Percentiles rank a stretch among this genome's conserved stretches.
These are phyloP conservation scores for Eutolmus rufibarbis DNA, from an alignment of 2,888 invertebrate genomes.

Conservation along the genomic window DNA sequence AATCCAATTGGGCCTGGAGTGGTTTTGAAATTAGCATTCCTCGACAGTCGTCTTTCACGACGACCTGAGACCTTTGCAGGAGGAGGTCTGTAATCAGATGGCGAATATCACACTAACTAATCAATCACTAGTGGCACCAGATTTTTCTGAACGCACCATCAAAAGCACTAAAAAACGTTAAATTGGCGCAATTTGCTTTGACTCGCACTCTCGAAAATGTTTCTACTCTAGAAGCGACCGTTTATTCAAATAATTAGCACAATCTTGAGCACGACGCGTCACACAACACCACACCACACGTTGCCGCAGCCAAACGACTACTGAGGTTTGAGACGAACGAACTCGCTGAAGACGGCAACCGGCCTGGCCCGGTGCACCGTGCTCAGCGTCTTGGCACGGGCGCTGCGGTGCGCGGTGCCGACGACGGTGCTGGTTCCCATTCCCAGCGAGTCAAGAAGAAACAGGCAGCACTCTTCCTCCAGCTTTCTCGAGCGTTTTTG, in stretches of 20 bases:
- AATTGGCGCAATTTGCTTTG: neutral
- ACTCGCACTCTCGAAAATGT: neutral
- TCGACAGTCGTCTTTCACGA: neutral
- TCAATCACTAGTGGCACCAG: neutral
- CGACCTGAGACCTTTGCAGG: conserved; percentile 20
- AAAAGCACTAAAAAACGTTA: neutral
- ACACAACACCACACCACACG: neutral
- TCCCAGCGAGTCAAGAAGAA: neutral
- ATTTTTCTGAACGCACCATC: neutral
- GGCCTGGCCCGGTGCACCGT: neutral
- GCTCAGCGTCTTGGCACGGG: neutral
- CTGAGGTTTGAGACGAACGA: neutral
- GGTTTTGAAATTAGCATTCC: conserved; percentile 14
- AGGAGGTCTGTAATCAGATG: neutral
- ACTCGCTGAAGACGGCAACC: neutral
- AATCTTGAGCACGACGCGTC: neutral
- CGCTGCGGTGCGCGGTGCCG: neutral
- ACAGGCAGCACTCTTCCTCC: neutral
- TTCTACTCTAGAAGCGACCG: neutral
- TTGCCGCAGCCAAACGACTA: conserved; percentile 23
- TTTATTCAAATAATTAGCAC: neutral
- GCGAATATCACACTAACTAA: neutral
- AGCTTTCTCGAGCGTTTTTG: neutral
- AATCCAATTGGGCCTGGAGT: neutral
- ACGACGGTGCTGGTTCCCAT: neutral